A percentile compares a stretch with the other conserved stretches of the same genome.
Conservation (phyloP, 2,113 vertebrate genomes). For the Charina bottae region DNA sequence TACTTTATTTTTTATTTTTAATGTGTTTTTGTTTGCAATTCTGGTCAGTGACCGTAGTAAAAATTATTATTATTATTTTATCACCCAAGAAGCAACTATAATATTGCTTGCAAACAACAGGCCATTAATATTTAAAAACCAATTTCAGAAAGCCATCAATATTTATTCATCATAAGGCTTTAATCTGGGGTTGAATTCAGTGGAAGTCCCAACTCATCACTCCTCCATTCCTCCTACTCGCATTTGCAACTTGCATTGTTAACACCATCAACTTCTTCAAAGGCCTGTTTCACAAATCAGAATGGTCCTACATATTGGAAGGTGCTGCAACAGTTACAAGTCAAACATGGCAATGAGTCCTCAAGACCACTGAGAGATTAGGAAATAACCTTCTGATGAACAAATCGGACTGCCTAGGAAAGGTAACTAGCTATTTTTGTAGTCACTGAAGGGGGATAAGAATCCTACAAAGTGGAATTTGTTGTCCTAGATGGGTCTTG, state of each 20-base stretch:
- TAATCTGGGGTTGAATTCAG: constrained; percentile 1
- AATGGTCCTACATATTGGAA: background rate
- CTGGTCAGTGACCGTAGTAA: no score
- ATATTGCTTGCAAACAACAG: constrained; percentile 32
- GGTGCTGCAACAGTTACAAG: background rate
- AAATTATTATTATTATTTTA: background rate
- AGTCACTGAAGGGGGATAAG: background rate
- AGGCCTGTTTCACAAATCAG: background rate
- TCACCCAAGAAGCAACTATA: background rate
- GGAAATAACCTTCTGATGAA: background rate
- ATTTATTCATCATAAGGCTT: constrained; percentile 21
- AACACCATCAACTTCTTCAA: background rate
- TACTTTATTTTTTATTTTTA: no score
- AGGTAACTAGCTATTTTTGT: background rate
- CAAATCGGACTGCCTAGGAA: background rate
- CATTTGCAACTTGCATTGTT: background rate
- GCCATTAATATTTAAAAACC: constrained; percentile 33
- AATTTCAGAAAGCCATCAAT: constrained; percentile 19
- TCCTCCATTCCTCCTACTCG: background rate
- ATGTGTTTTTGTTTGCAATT: no score
- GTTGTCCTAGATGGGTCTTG: background rate
- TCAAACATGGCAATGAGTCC: background rate
- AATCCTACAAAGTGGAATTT: background rate
- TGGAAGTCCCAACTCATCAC: background rate
- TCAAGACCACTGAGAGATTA: background rate